phyloP scores from a whole-genome alignment of 2,888 invertebrate species.

The Cryptus viduatorius region DNA sequence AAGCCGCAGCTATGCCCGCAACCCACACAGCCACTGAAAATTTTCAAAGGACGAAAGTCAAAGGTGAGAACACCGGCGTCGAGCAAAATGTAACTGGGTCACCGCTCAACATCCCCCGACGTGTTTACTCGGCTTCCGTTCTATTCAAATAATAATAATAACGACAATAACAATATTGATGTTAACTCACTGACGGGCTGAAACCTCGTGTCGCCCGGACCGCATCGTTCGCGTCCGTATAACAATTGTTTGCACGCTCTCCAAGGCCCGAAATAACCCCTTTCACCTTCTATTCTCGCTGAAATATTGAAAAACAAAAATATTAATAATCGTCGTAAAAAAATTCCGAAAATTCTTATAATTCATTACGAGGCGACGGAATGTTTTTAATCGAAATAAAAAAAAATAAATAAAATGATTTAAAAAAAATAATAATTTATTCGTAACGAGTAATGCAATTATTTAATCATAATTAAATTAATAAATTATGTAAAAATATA shows the following conservation, averaged over 20 bases:
- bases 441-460: too few relatives aligned
- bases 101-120: not conserved
- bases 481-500: too few relatives aligned
- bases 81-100: conserved; percentile 22
- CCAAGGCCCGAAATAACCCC: conserved; percentile 96
- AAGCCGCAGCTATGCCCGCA: conserved; percentile 92
- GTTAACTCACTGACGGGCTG: conserved; percentile 90
- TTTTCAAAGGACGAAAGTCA: conserved; percentile 50
- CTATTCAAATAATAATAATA: not conserved
- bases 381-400: too few relatives aligned
- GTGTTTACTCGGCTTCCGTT: not conserved
- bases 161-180: not conserved
- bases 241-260: conserved; percentile 93
- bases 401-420: too few relatives aligned
- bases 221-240: conserved; percentile 94
- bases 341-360: too few relatives aligned
- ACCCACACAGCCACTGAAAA: conserved; percentile 92
- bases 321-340: too few relatives aligned
- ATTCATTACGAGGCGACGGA: too few relatives aligned
- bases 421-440: too few relatives aligned
- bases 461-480: too few relatives aligned
- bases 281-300: conserved; percentile 90
- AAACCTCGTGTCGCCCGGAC: conserved; percentile 91
- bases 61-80: conserved; percentile 9
- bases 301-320: conserved; percentile 79